Conservation (phyloP, 1,140 invertebrate species). For the Tribolium madens region DNA sequence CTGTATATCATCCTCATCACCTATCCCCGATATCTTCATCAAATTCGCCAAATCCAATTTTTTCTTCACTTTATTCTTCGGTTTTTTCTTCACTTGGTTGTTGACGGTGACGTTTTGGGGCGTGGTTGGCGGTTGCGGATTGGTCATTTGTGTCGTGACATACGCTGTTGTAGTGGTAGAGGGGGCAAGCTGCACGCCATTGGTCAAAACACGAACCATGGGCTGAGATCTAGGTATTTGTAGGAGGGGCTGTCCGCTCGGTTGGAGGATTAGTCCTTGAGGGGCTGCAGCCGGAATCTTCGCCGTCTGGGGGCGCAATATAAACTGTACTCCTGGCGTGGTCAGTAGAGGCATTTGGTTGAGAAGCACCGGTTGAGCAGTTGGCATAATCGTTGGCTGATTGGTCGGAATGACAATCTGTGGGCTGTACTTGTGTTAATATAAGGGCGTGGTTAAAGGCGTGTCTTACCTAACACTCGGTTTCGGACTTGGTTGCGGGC, state of each 20-base stretch:
- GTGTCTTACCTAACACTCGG: conserved; percentile 60
- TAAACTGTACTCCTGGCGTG: conserved; percentile 68
- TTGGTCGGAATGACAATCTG: conserved; percentile 63
- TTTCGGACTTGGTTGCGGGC: conserved; percentile 62
- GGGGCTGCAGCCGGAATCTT: conserved; percentile 64
- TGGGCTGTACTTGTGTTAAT: conserved; percentile 51
- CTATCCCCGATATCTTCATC: conserved; percentile 68
- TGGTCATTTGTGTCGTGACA: conserved; percentile 55
- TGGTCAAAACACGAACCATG: conserved; percentile 68
- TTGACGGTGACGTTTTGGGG: conserved; percentile 51
- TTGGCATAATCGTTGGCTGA: conserved; percentile 61
- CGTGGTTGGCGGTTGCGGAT: conserved; percentile 54
- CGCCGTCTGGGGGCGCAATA: conserved; percentile 67
- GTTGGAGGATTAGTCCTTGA: conserved; percentile 64
- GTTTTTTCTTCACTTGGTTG: conserved; percentile 60
- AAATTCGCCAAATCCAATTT: conserved; percentile 71
- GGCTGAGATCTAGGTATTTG: conserved; percentile 67
- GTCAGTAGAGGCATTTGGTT: conserved; percentile 64
- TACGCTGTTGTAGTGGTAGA: conserved; percentile 62
- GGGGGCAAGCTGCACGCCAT: conserved; percentile 66
- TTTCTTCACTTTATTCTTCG: conserved; percentile 65
- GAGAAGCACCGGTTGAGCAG: conserved; percentile 62
- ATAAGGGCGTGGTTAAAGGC: background rate
- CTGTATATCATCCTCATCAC: conserved; percentile 65
- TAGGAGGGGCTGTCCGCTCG: conserved; percentile 59